Percentiles rank a stretch among this genome's conserved stretches.
These are phyloP conservation scores for Eubucco bourcierii DNA, from an alignment of 2,113 vertebrate species.

Conservation along the genomic window DNA sequence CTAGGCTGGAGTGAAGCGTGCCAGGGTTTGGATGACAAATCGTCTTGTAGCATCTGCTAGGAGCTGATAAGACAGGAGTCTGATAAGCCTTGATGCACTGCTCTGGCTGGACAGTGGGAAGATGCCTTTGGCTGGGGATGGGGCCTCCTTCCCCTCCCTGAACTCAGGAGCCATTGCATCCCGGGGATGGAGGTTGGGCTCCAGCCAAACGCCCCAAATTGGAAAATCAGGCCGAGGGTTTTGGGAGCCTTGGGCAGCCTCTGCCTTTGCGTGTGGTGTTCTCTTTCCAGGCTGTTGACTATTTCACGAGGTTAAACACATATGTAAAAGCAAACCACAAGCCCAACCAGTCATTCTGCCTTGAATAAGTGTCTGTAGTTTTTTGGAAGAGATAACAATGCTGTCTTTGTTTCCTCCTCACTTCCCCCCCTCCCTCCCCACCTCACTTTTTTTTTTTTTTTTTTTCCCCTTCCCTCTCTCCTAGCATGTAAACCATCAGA, in stretches of 20 bases:
- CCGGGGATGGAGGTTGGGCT: not conserved
- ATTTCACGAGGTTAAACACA: constrained; percentile 64
- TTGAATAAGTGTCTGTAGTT: constrained; percentile 59
- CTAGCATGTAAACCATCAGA: constrained; percentile 35
- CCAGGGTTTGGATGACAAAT: constrained; percentile 29
- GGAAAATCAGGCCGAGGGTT: constrained; percentile 16
- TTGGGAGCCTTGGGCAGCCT: constrained; percentile 32
- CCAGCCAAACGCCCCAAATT: not conserved
- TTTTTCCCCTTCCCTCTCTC: constrained; percentile 17
- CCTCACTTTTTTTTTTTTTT: not conserved
- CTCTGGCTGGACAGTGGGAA: not conserved
- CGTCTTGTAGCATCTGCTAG: constrained; percentile 34
- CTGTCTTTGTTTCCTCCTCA: constrained; percentile 54
- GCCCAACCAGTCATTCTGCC: constrained; percentile 46
- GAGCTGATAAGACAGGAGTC: constrained; percentile 46
- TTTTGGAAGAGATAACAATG: constrained; percentile 72
- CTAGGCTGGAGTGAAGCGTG: not conserved
- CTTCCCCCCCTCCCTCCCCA: not conserved
- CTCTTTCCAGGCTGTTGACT: constrained; percentile 65
- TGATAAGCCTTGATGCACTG: constrained; percentile 3
- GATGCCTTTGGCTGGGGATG: not conserved
- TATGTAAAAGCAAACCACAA: constrained; percentile 70
- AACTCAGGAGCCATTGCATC: not conserved
- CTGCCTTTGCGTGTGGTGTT: constrained; percentile 39
- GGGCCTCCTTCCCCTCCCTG: not conserved